Evolutionary conservation across 1,140 invertebrate species (phyloP), one percentile per base, ranked within the genome.

Genomic region (Drosophila triauraria): DNA sequence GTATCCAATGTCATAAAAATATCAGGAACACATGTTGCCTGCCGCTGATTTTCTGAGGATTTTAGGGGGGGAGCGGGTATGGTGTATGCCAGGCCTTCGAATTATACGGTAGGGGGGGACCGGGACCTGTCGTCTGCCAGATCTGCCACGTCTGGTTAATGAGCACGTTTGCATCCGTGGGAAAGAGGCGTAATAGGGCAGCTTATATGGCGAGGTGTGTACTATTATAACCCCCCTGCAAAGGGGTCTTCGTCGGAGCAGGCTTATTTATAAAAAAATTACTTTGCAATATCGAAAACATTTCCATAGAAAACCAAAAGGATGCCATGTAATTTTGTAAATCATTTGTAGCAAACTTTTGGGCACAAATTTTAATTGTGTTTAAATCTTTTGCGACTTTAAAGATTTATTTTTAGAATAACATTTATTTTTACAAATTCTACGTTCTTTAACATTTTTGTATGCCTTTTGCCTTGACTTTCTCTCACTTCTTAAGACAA

Each of bases 1-100:
- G 78, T 78, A 70, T 81, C 82, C 78, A 71, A 84, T 87, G 84
- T 74, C 72, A 71, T 67, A 47, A 78, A 78, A 83, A 88, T 83
- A 87, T 88, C 85, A 88, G 59, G 17, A 77, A 82, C 85, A 88
- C 76, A 63, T 87, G 84, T 88, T 80, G 77, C 80, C 79, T 79
- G 53, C 65, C 58, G 32, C 48, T 68, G 77, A 71, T 80, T 76
- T 58, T 76, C 81, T 61, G 78, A 43, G 51, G 48, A 54, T 70
- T 53, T 40, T 9, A 15, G 42, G 43, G 43, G 43, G 44, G 60
- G 13, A 13, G 38, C 27, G 2, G 10, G 4, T 2, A 50, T 40
- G 35, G 42, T 53, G 50, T 46, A 38, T 15, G 44, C 20, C 40
- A 32, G 32, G 23, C 67, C 47, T 60, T 32, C 25, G 25, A 68